Evolutionary conservation across 2,888 invertebrate genomes (phyloP).

Genomic region (Scaptomyza parva): DNA sequence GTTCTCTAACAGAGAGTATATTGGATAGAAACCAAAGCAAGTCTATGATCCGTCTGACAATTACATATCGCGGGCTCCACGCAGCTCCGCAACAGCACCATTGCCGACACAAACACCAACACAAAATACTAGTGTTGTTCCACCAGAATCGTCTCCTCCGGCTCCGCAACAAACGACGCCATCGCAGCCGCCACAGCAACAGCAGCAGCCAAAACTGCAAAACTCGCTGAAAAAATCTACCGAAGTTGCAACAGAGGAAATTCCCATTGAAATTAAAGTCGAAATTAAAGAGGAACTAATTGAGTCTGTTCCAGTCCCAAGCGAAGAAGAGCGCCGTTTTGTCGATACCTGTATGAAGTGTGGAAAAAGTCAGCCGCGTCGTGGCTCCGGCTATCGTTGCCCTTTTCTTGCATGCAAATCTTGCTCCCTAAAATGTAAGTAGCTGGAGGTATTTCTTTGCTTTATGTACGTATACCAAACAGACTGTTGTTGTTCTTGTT

Average conservation of each 20-base stretch:
- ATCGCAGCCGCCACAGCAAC: constrained; percentile 8
- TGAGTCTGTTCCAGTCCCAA: background rate
- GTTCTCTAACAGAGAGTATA: background rate
- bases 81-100: constrained; percentile 38
- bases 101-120: background rate
- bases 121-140: background rate
- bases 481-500: background rate
- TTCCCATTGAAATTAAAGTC: background rate
- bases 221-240: background rate
- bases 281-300: constrained; percentile 5
- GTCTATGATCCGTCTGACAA: constrained; percentile 95
- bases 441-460: no score
- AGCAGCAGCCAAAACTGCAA: background rate
- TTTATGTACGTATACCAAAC: no score
- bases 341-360: constrained; percentile 74
- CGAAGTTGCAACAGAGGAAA: background rate
- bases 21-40: constrained; percentile 90
- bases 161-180: background rate
- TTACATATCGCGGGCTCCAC: constrained; percentile 87
- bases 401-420: constrained; percentile 77
- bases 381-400: constrained; percentile 76
- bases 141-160: background rate
- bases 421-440: constrained; percentile 75
- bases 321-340: constrained; percentile 23
- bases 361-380: constrained; percentile 71